Base-by-base conservation (phyloP, 1,140 invertebrate species). In the Aethina tumida region DNA sequence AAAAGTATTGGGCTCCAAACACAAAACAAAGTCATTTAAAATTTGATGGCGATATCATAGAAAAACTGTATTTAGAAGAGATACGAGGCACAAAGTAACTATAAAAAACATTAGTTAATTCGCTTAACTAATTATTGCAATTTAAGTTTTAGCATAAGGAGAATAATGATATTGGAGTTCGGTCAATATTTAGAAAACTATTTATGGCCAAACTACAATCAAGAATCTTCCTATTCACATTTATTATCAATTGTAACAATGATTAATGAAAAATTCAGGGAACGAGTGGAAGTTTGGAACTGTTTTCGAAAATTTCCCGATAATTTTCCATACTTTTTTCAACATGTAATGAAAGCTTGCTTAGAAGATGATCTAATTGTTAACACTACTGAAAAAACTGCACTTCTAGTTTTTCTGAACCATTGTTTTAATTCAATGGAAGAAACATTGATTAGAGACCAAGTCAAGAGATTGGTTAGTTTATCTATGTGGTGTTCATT, bases 381-480 rank as follows among this genome's bases (percentile, higher is more conserved):
- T 56, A 73, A 58, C 12, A 69, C 91, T 39, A 72, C 74, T 25
- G 92, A 98, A 62, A 85, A 94, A 56, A 92, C 84, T 0, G 75
- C 82, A 0, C 54, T 98, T 19, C 68, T 98, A 3, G 73, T 95
- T 7, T 97, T 98, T 61, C 64, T 99, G 0, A 94, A 93, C 60
- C 91, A 97, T 60, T 92, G 91, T 58, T 96, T 98, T 47, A 97
- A 95, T 53, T 96, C 90, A 49, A 87, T 97, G 84, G 94, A 97
- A 69, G 82, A 96, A 14, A 83, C 85, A 46, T 59, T 99, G 5
- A 90, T 97, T 27, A 64, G 95, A 20, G 84, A 93, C 51, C 87
- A 95, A 66, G 82, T 95, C 2, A 93, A 95, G 59, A 71, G 81
- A 43, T 67, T 98, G 13, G 89, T 97, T 0, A 96, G 92, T 0